A percentile compares a stretch with the other conserved stretches of the same genome.
These are phyloP conservation scores for Phortica variegata DNA, from an alignment of 1,140 invertebrate genomes.

Conservation along the genomic window DNA sequence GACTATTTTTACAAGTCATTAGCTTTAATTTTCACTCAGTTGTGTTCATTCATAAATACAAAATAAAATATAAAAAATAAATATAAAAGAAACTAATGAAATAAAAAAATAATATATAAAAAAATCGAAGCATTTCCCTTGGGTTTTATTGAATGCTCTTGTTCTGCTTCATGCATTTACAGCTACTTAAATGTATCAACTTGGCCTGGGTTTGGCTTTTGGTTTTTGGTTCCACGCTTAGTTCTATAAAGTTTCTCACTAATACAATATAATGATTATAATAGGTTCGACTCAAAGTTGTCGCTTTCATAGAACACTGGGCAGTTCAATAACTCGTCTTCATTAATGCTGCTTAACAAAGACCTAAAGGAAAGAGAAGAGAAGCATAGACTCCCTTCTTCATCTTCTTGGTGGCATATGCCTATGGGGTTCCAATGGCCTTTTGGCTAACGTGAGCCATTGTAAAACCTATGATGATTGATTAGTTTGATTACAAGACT, in stretches of 20 bases:
- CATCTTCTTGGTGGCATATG: constrained; percentile 30
- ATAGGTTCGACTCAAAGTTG: constrained; percentile 12
- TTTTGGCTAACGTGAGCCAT: constrained; percentile 8
- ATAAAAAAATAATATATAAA: too few species aligned
- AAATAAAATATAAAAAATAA: too few species aligned
- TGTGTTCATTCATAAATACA: constrained; percentile 41
- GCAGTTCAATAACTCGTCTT: constrained; percentile 16
- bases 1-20: constrained; percentile 48
- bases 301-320: not conserved
- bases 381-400: constrained; percentile 9
- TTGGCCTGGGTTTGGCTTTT: constrained; percentile 1
- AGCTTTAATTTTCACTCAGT: constrained; percentile 46
- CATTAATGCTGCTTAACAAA: not conserved
- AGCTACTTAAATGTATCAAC: constrained; percentile 7
- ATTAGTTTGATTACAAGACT: constrained; percentile 41
- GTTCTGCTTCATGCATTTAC: constrained; percentile 28
- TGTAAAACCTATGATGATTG: constrained; percentile 39
- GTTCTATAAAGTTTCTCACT: too few species aligned
- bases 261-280: too few species aligned
- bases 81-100: too few species aligned
- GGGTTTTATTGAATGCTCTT: constrained; percentile 5
- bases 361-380: too few species aligned
- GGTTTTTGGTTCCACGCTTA: constrained; percentile 8
- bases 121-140: too few species aligned
- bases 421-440: constrained; percentile 5